Evolutionary conservation across 2,113 vertebrate species (phyloP).

Genomic region (Pardalotus punctatus): DNA sequence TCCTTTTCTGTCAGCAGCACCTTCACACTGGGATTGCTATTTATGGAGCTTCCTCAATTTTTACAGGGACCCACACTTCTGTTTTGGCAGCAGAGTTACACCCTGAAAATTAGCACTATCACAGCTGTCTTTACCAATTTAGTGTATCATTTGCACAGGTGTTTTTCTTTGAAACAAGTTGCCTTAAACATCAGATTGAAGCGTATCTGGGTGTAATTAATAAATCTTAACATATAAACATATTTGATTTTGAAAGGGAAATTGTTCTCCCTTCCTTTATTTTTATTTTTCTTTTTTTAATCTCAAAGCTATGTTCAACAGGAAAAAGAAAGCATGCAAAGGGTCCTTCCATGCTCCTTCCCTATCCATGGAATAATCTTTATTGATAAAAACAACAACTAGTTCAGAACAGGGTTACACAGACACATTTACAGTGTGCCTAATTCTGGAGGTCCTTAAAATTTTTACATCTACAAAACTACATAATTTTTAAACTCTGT

Average conservation of each 20-base stretch:
- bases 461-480: not conserved
- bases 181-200: not conserved
- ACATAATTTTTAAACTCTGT: not conserved
- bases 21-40: not conserved
- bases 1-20: not conserved
- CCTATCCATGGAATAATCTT: not conserved
- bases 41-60: constrained; percentile 26
- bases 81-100: constrained; percentile 13
- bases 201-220: not conserved
- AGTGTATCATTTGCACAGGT: not conserved
- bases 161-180: not conserved
- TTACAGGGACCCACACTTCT: not conserved
- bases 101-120: constrained; percentile 27
- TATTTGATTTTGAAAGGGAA: not conserved
- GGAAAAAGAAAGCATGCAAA: not conserved
- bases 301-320: not conserved
- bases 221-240: not conserved
- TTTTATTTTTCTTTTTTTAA: not conserved
- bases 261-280: not conserved
- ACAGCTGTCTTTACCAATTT: not conserved
- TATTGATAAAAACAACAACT: not conserved
- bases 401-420: not conserved
- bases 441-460: not conserved
- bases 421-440: not conserved
- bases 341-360: not conserved